phyloP scores from a whole-genome alignment of 2,113 vertebrate genomes.

The Cebidichthys violaceus region DNA sequence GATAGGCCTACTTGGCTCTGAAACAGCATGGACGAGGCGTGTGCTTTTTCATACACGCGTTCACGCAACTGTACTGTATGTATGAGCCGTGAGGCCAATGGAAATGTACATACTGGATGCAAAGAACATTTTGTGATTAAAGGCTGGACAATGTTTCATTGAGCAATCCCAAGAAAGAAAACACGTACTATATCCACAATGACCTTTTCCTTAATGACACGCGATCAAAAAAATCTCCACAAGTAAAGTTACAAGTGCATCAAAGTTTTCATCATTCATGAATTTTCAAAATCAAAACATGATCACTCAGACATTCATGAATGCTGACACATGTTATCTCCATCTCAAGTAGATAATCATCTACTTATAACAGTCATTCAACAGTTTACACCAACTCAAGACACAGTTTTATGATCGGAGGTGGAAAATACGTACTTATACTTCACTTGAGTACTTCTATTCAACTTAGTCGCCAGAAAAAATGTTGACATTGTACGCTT shows the following conservation, averaged over 20 bases:
- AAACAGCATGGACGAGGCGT: conserved; percentile 4
- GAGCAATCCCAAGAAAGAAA: background rate
- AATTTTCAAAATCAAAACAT: conserved; percentile 8
- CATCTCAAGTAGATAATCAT: background rate
- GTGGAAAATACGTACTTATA: background rate
- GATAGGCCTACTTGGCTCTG: conserved; percentile 29
- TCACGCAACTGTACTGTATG: background rate
- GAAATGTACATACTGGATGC: background rate
- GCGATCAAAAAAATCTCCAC: background rate
- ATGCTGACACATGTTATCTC: background rate
- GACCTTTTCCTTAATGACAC: background rate
- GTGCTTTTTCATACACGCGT: background rate
- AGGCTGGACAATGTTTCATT: background rate
- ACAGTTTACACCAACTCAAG: background rate
- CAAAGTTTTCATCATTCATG: background rate
- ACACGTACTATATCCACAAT: background rate
- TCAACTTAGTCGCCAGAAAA: too few relatives aligned
- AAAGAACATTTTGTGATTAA: conserved; percentile 17
- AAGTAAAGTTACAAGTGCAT: conserved; percentile 20
- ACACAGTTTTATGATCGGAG: background rate
- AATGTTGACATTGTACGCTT: too few relatives aligned
- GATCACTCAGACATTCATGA: background rate
- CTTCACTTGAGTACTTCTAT: background rate
- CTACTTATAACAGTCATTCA: background rate
- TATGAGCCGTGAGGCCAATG: background rate